Conservation (phyloP, 2,797 vertebrate genomes). For the Galagoides demidoff region DNA sequence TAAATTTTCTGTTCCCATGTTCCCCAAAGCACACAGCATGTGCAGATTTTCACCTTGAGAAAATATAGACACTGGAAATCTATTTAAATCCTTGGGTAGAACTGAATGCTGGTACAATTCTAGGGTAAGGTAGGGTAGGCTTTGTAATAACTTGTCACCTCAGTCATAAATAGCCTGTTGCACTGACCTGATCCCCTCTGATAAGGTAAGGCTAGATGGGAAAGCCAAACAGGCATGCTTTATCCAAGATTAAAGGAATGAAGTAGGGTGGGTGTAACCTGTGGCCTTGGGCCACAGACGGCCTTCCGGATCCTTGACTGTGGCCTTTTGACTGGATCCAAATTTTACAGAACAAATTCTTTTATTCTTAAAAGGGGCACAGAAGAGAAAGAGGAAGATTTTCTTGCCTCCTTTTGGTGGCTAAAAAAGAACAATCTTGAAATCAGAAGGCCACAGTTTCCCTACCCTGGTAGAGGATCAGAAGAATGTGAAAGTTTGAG, state of each 20-base stretch:
- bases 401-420: not conserved
- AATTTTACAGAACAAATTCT: not conserved
- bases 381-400: not conserved
- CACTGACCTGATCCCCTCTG: not conserved
- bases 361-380: not conserved
- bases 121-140: not conserved
- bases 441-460: not conserved
- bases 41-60: slow-evolving; percentile 47
- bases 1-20: slow-evolving; percentile 46
- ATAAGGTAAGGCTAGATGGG: not conserved
- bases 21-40: not conserved
- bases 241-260: slow-evolving; percentile 35
- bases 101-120: slow-evolving; percentile 20
- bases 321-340: not conserved
- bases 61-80: slow-evolving; percentile 10
- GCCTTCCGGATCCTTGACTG: not conserved
- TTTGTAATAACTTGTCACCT: slow-evolving; percentile 31
- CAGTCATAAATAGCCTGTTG: slow-evolving; percentile 34
- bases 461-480: not conserved
- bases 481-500: slow-evolving; percentile 18
- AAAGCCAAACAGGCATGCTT: slow-evolving; percentile 1
- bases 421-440: not conserved
- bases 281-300: not conserved
- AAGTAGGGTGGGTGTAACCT: not conserved
- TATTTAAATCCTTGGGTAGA: slow-evolving; percentile 55